Evolutionary conservation across 2,888 invertebrate genomes (phyloP), one percentile per base, ranked within the genome.

Genomic region (Campopleginae sp.): DNA sequence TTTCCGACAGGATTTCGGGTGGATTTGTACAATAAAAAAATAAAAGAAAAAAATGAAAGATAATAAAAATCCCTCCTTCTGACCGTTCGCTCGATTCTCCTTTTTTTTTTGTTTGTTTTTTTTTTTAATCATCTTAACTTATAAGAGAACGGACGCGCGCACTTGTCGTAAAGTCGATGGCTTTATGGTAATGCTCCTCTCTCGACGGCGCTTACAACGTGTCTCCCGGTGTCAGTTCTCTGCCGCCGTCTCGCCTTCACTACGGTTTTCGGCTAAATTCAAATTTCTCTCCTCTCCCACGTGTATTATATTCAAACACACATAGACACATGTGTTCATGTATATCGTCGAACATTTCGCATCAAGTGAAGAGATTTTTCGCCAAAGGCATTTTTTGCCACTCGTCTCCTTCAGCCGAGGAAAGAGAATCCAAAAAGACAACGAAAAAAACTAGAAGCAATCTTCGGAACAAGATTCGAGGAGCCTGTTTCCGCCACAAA

Each of bases 131-230:
- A 38, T 33, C 42, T 65, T 61, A 44, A 27, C 63, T 70, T 27
- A 17, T 31, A 14, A 70, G 23, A 70, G 48, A 77, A 27, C 71
- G 70, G 70, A 88, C 89, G 89, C 87, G 88, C 86, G 86, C 87
- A 89, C 91, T 92, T 91, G 91, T 92, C 92, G 89, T 93, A 93
- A 93, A 93, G 88, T 91, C 89, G 89, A 82, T 88, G 89, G 89
- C 90, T 93, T 93, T 93, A 93, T 92, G 93, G 88, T 92, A 92
- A 93, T 93, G 92, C 89, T 86, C 88, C 48, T 27, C 63, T 48
- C 58, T 70, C 46, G 63, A 46, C 54, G 54, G 54, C 54, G 23
- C 54, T 58, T 58, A 58, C 54, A 27, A 58, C 54, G 63, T 51
- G 65, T 77, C 76, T 31, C 66, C 12, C 88, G 87, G 86, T 84